Percentiles rank a stretch among this genome's conserved stretches.
Evolutionary conservation across 2,797 vertebrate species (phyloP).

Genomic region (Prionace glauca): DNA sequence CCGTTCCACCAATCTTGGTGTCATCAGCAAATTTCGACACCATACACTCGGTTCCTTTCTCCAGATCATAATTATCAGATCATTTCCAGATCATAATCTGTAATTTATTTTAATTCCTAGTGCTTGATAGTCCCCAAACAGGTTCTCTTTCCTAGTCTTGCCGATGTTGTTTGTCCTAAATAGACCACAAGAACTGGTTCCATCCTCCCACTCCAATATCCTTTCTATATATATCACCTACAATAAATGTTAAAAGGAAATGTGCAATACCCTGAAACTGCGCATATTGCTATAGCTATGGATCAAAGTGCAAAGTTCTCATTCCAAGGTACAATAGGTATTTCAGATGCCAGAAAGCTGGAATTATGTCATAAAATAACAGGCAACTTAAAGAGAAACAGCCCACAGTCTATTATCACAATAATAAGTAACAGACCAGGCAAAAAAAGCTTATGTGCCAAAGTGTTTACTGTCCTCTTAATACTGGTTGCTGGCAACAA

Average conservation of each 20-base stretch:
- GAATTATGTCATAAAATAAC: neutral
- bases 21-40: no score
- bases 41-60: no score
- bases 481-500: neutral
- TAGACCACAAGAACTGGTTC: no score
- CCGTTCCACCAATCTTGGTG: no score
- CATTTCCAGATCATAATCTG: no score
- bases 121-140: no score
- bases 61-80: no score
- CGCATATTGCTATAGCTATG: neutral
- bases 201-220: no score
- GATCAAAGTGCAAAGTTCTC: neutral
- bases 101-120: no score
- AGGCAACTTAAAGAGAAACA: neutral
- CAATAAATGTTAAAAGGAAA: neutral
- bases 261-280: neutral
- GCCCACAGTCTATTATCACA: neutral
- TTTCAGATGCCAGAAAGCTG: neutral
- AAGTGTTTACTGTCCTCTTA: slow-evolving; percentile 4
- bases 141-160: no score
- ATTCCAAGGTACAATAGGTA: neutral
- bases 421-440: neutral
- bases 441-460: neutral
- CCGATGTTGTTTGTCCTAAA: no score
- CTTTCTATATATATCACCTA: neutral